Conservation (phyloP, 2,888 invertebrate genomes). For the Drosophila mulleri region DNA sequence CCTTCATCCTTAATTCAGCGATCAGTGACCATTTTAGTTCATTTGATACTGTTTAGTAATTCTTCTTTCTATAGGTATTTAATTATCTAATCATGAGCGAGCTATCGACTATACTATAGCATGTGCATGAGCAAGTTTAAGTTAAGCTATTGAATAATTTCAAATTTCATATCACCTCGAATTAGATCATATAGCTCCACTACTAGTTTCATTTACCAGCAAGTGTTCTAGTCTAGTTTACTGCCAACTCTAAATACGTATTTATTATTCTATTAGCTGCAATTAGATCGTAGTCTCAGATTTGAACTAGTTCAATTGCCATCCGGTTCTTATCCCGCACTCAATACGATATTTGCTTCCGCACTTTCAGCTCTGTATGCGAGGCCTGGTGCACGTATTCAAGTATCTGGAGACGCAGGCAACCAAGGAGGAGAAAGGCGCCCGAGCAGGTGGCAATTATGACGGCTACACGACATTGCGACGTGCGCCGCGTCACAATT, state of each 20-base stretch:
- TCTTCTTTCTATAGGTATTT: not conserved
- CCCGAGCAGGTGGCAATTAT: conserved; percentile 83
- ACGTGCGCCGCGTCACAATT: conserved; percentile 82
- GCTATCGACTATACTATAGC: too few species aligned
- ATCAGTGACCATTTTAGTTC: too few species aligned
- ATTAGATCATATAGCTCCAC: not conserved
- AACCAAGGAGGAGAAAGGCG: conserved; percentile 87
- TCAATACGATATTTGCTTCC: not conserved
- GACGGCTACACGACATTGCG: conserved; percentile 85
- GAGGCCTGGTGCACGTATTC: conserved; percentile 97
- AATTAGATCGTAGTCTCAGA: not conserved
- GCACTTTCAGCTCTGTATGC: conserved; percentile 88
- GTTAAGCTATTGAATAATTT: not conserved
- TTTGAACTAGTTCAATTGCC: not conserved
- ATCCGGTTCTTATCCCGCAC: not conserved
- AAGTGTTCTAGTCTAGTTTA: not conserved
- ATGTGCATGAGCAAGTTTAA: not conserved
- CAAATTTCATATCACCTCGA: not conserved
- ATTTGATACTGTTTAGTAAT: too few species aligned
- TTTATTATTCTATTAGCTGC: not conserved
- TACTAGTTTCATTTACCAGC: not conserved
- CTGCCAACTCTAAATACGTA: not conserved
- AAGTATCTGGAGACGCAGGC: conserved; percentile 97
- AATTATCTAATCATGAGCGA: too few species aligned
- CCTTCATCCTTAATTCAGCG: too few species aligned